Evolutionary conservation across 2,113 vertebrate species (phyloP).

Genomic region (Tamias sibiricus): DNA sequence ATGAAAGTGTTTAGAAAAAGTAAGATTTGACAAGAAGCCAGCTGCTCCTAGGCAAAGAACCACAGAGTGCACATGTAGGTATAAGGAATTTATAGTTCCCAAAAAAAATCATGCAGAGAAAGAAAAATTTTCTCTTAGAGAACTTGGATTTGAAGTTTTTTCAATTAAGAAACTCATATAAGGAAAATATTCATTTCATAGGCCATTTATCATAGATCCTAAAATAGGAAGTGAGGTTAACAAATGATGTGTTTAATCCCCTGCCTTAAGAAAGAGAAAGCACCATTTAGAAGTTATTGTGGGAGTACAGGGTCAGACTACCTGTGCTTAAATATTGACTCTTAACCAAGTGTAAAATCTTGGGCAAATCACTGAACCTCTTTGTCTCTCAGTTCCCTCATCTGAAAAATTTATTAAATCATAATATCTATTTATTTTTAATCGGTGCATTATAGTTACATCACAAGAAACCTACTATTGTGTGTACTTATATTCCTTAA

Average conservation of each 20-base stretch:
- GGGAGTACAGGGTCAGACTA: accelerated
- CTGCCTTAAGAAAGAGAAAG: not conserved
- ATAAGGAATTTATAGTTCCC: not conserved
- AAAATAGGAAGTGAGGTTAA: not conserved
- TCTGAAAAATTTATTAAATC: too few species aligned
- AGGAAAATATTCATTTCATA: not conserved
- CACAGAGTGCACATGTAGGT: not conserved
- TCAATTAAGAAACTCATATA: not conserved
- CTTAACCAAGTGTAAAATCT: not conserved
- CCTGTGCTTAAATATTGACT: not conserved
- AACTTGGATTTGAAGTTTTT: slow-evolving; percentile 15
- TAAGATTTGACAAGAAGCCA: not conserved
- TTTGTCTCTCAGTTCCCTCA: too few species aligned
- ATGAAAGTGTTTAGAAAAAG: not conserved
- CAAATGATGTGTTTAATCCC: not conserved
- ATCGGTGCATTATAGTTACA: too few species aligned
- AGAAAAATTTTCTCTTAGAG: not conserved
- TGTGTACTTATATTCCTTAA: too few species aligned
- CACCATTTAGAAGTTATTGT: not conserved
- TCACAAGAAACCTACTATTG: too few species aligned
- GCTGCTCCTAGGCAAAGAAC: not conserved
- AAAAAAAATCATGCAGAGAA: not conserved
- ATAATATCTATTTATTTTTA: too few species aligned
- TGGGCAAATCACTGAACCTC: not conserved
- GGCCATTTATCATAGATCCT: not conserved